Evolutionary conservation across 2,113 vertebrate genomes (phyloP).

Genomic region (Fregata magnificens): DNA sequence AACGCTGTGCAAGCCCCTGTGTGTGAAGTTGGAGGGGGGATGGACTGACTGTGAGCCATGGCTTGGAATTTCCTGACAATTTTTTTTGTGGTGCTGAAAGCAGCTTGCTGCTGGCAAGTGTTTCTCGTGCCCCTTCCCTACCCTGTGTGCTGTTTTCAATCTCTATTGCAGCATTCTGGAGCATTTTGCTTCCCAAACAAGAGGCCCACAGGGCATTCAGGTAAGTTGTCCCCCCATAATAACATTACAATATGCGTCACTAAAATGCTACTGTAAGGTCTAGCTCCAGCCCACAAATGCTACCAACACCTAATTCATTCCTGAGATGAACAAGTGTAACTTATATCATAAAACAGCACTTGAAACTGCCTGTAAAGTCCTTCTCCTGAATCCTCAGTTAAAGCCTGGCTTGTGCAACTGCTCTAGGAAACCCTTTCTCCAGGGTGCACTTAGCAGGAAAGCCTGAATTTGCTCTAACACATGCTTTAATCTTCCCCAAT

Average conservation of each 20-base stretch:
- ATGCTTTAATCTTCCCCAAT: background rate
- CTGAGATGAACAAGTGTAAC: background rate
- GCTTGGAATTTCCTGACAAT: background rate
- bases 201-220: background rate
- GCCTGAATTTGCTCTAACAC: background rate
- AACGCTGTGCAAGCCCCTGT: background rate
- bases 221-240: background rate
- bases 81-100: background rate
- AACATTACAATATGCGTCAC: background rate
- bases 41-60: background rate
- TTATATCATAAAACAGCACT: background rate
- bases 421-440: slow-evolving; percentile 1
- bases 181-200: background rate
- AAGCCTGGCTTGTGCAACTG: background rate
- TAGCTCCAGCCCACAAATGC: background rate
- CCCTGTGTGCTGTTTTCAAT: background rate
- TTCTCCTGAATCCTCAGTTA: background rate
- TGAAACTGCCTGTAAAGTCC: background rate
- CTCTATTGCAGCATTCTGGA: background rate
- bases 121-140: background rate
- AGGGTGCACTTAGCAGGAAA: background rate
- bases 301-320: background rate
- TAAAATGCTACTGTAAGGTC: background rate
- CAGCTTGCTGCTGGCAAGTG: background rate
- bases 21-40: background rate